Percentiles rank a stretch among this genome's conserved stretches.
phyloP scores from a whole-genome alignment of 2,113 vertebrate species.

The Etheostoma spectabile region DNA sequence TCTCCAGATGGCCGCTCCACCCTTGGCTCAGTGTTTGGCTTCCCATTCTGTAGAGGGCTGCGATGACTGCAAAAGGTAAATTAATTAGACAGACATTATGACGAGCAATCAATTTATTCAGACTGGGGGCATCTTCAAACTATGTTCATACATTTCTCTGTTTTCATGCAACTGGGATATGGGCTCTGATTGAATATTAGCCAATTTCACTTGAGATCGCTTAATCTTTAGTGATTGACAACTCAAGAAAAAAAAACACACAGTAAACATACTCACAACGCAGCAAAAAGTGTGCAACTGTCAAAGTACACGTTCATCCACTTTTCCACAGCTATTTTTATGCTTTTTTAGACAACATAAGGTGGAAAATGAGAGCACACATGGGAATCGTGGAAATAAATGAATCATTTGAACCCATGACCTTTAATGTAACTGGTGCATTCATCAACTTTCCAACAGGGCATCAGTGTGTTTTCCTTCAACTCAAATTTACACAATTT shows the following conservation, averaged over 20 bases:
- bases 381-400: background rate
- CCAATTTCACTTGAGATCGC: background rate
- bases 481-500: background rate
- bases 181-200: background rate
- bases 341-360: conserved; percentile 17
- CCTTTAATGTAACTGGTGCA: conserved; percentile 17
- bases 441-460: conserved; percentile 1
- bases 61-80: conserved; percentile 59
- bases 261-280: background rate
- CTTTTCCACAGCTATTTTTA: conserved; percentile 22
- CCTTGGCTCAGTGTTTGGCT: conserved; percentile 29
- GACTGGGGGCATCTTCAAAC: conserved; percentile 35
- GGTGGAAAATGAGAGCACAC: background rate
- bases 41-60: conserved; percentile 4
- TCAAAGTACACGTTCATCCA: background rate
- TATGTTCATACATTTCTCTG: conserved; percentile 11
- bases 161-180: background rate
- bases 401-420: conserved; percentile 7
- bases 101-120: conserved; percentile 67
- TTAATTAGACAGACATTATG: conserved; percentile 63
- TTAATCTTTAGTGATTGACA: background rate
- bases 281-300: conserved; percentile 3
- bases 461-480: background rate
- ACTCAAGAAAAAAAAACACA: background rate
- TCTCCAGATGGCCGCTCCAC: conserved; percentile 33